Evolutionary conservation across 2,888 invertebrate species (phyloP).

Genomic region (Epicampocera succincta): DNA sequence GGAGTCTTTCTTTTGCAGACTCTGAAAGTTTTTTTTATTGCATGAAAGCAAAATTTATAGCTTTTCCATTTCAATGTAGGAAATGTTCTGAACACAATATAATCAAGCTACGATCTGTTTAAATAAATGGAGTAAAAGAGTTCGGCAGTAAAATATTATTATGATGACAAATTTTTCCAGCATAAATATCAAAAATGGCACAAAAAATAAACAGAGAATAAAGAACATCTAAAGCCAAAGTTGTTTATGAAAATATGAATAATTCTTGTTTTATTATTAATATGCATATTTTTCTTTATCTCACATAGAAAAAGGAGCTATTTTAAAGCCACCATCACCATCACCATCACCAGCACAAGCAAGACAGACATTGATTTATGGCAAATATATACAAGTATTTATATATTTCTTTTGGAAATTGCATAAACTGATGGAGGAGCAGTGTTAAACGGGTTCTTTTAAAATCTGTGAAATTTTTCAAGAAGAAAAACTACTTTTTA

Average conservation of each 20-base stretch:
- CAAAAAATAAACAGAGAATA: neutral
- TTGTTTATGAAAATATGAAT: neutral
- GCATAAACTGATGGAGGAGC: neutral
- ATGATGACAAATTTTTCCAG: constrained; percentile 62
- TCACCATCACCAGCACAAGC: constrained; percentile 6
- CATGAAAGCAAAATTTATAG: constrained; percentile 60
- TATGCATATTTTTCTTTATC: constrained; percentile 8
- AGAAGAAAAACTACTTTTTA: no score
- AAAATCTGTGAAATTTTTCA: constrained; percentile 4
- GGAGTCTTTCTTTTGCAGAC: neutral
- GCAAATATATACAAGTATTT: neutral
- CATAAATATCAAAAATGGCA: constrained; percentile 30
- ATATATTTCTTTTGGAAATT: constrained; percentile 10
- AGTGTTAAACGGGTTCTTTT: constrained; percentile 2
- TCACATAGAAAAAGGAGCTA: constrained; percentile 8
- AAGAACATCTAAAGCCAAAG: neutral
- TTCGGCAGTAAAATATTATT: constrained; percentile 22
- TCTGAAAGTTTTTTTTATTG: constrained; percentile 11
- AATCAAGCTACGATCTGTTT: constrained; percentile 18
- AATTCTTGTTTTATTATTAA: constrained; percentile 24
- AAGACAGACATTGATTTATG: constrained; percentile 51
- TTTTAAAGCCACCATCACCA: constrained; percentile 24
- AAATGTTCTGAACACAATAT: constrained; percentile 23
- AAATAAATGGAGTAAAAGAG: neutral
- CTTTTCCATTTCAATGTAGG: constrained; percentile 46